Base-by-base conservation (phyloP, 2,113 vertebrate species). In the Aix galericulata region DNA sequence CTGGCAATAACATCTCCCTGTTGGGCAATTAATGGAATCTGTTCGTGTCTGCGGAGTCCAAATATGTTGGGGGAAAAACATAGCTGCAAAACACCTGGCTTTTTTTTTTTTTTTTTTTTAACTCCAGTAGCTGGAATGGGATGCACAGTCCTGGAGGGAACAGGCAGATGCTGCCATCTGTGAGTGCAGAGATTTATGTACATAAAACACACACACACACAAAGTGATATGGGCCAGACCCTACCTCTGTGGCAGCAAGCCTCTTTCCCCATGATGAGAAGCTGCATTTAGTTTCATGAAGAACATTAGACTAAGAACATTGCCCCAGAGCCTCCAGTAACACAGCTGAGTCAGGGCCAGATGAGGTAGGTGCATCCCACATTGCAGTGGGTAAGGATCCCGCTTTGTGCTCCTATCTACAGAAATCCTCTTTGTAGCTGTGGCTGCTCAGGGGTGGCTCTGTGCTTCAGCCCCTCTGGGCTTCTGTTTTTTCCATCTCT, bases 1-100 rank as follows among this genome's bases (percentile, higher is more conserved):
- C 55, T 94, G 95, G 77, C 94, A 95, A 75, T 14, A 87, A 46
- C 92, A 82, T 79, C 55, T 95, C 95, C 89, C 95, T 80, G 36
- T 73, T 96, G 94, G 74, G 81, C 94, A 94, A 94, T 94, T 97
- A 96, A 71, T 89, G 60, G 88, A 84, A 95, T 42, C 67, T 63
- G 77, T 82, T 86, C 67, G 3, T 22, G 32, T 85, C 88, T 96
- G 77, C 55, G 32, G 91, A 89, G 91, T 59, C 93, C 92, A 96
- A 79, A 87, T 71, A 62, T 0, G 0, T 36, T 9, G 10, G 12
- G 77, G 66, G 21, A 13, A 62, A 93, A 85, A 73, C 66, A 73
- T 26, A 91, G 71, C 73, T 11, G 0, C 59, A 67, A 89, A 95
- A 56, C 83, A 94, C 94, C 88, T 92, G 92, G 62, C 21, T 77